Conservation (phyloP, 2,888 invertebrate species). For the Aquatica leii region DNA sequence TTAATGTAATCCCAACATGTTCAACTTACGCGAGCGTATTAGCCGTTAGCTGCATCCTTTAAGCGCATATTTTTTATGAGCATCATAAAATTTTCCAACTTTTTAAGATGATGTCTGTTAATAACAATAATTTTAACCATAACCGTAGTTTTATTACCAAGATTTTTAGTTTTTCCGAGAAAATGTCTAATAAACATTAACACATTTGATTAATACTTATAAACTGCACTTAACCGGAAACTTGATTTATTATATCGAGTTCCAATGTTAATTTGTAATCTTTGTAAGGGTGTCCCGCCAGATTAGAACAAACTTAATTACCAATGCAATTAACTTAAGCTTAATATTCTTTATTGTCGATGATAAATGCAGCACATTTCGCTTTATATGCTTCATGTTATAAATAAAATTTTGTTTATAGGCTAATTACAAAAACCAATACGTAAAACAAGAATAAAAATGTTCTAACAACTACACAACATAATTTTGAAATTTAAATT, state of each 20-base stretch:
- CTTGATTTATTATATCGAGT: conserved; percentile 8
- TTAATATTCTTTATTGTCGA: conserved; percentile 17
- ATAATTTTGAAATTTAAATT: too few species aligned
- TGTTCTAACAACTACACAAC: too few species aligned
- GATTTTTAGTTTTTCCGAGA: too few species aligned
- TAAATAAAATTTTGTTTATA: too few species aligned
- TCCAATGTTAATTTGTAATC: conserved; percentile 20
- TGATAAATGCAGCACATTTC: conserved; percentile 8
- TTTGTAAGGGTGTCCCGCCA: conserved; percentile 17
- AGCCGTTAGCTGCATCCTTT: conserved; percentile 27
- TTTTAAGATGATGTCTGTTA: neutral
- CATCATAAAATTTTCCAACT: conserved; percentile 31
- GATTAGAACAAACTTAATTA: conserved; percentile 32
- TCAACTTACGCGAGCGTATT: conserved; percentile 32
- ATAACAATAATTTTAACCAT: neutral
- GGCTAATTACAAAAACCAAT: too few species aligned
- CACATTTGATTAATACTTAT: neutral
- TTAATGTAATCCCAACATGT: conserved; percentile 41
- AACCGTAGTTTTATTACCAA: conserved; percentile 3
- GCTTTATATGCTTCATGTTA: too few species aligned
- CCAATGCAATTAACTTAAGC: conserved; percentile 18
- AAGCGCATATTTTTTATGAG: conserved; percentile 28
- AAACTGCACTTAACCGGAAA: conserved; percentile 2
- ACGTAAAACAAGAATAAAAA: too few species aligned
- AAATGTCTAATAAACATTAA: neutral